Evolutionary conservation across 92 coral and sea anemone species (phyloP), one percentile per base, ranked within the genome.

Genomic region (Palythoa heliodiscus): DNA sequence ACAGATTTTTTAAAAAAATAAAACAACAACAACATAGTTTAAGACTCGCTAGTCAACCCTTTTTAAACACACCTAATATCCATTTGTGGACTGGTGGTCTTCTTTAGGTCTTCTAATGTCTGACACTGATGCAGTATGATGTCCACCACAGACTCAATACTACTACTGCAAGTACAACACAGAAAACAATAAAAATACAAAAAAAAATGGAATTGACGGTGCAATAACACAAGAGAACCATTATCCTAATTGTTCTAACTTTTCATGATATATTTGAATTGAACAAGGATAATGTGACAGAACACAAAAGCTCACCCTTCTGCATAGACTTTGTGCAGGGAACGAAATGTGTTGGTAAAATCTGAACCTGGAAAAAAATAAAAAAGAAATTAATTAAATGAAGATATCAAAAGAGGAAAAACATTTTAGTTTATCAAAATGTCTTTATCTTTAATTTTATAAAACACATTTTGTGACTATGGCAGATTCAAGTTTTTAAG

Each of bases 41-140:
- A 29, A 29, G 35, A 29, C 35, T 29, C 0, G 35, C 35, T 29
- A 29, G 35, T 29, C 35, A 29, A 29, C 35, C 35, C 35, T 29
- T 29, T 29, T 13, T 7, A 48, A 19, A 7, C 82, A 85, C 17
- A 86, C 93, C 93, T 90, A 29, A 76, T 76, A 48, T 86, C 93
- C 93, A 90, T 87, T 38, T 81, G 82, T 22, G 93, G 93, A n/a
- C 83, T 83, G 66, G 78, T 37, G 4, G 93, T 25, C 69, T 90
- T 87, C 73, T 90, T 92, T 67, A 88, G 70, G 70, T 94, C 98
- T 25, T 94, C 95, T 47, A 92, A 68, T 73, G 95, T 89, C 73
- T 92, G 93, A 80, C 99, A 97, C 52, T 97, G 99, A 17, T 89
- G 91, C 67, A 88, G 79, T 53, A 97, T 66, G 75, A 89, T 87